A percentile compares a stretch with the other conserved stretches of the same genome.
Conservation (phyloP, 2,888 invertebrate genomes). For the Steromphala cineraria region DNA sequence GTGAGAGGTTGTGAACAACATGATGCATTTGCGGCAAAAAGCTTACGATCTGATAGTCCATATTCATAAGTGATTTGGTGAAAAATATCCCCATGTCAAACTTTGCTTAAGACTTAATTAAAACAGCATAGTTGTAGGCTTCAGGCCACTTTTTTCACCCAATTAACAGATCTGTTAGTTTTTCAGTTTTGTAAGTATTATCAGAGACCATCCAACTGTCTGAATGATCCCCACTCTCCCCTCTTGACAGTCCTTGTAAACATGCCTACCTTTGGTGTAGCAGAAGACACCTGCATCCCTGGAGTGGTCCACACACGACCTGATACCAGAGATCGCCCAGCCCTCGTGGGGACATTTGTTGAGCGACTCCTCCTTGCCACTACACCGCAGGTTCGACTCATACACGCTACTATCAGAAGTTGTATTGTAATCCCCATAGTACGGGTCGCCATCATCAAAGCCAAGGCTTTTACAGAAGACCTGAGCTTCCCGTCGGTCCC, state of each 20-base stretch:
- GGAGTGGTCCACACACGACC: slow-evolving; percentile 50
- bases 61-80: too few relatives aligned
- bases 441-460: slow-evolving; percentile 53
- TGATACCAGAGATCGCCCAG: slow-evolving; percentile 44
- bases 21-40: too few relatives aligned
- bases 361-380: slow-evolving; percentile 54
- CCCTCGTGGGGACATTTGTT: slow-evolving; percentile 65
- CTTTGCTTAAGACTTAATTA: too few relatives aligned
- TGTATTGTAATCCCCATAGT: slow-evolving; percentile 41
- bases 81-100: too few relatives aligned
- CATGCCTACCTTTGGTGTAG: slow-evolving; percentile 57
- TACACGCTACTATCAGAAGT: slow-evolving; percentile 60
- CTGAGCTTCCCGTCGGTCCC: slow-evolving; percentile 83
- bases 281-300: slow-evolving; percentile 63
- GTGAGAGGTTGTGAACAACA: neutral
- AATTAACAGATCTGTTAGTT: too few relatives aligned
- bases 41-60: too few relatives aligned
- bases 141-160: too few relatives aligned
- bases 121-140: too few relatives aligned
- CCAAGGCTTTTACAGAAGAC: slow-evolving; percentile 75
- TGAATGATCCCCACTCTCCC: too few relatives aligned
- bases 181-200: too few relatives aligned
- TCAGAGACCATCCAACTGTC: too few relatives aligned
- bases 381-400: slow-evolving; percentile 60
- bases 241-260: too few relatives aligned